Percentiles rank a stretch among this genome's conserved stretches.
These are phyloP conservation scores for Vanessa atalanta DNA, from an alignment of 1,140 invertebrate genomes.

Conservation along the genomic window DNA sequence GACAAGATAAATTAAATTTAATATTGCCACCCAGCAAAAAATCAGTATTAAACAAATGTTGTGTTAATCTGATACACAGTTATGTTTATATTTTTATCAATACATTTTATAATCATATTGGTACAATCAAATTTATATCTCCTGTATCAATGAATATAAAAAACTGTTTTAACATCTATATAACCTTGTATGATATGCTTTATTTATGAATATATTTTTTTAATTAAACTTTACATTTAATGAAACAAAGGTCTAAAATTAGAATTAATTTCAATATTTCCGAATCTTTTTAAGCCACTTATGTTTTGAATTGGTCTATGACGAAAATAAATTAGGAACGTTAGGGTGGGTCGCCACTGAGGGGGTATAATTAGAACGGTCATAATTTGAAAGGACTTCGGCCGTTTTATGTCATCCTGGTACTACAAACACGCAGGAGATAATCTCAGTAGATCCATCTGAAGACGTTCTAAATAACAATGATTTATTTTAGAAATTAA, in stretches of 20 bases:
- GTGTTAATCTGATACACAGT: too few relatives aligned
- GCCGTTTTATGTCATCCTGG: conserved; percentile 21
- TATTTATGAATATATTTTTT: not conserved
- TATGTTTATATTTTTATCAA: too few relatives aligned
- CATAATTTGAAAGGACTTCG: conserved; percentile 34
- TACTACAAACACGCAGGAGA: conserved; percentile 11
- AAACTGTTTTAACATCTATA: too few relatives aligned
- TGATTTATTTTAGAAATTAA: conserved; percentile 8
- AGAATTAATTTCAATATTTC: not conserved
- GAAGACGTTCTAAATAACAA: conserved; percentile 4
- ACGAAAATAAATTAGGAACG: conserved; percentile 35
- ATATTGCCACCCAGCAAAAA: too few relatives aligned
- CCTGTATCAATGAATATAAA: too few relatives aligned
- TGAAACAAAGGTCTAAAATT: not conserved
- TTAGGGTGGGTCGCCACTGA: conserved; percentile 39
- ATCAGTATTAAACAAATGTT: too few relatives aligned
- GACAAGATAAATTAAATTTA: too few relatives aligned
- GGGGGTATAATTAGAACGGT: conserved; percentile 42
- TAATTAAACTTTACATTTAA: not conserved
- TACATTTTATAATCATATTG: too few relatives aligned
- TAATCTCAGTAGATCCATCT: conserved; percentile 20
- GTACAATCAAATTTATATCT: too few relatives aligned
- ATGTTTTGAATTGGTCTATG: conserved; percentile 18
- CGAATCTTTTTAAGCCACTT: not conserved
- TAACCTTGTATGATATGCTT: too few relatives aligned